Base-by-base conservation (phyloP, 2,888 invertebrate species). In the Callimorpha dominula region DNA sequence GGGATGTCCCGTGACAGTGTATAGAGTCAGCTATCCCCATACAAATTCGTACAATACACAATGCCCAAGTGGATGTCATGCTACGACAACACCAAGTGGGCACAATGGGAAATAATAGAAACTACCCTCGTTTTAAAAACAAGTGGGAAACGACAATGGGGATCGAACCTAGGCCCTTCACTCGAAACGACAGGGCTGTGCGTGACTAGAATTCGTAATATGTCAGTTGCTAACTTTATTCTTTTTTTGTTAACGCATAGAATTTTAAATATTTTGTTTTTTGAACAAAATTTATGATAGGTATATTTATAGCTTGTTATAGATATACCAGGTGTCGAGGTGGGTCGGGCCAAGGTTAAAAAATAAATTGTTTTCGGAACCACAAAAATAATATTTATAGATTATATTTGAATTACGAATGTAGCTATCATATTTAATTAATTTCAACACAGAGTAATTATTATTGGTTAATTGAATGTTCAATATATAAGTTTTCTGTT, bases 71-170 rank as follows among this genome's bases (percentile, higher is more conserved):
- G 91, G 88, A 94, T 94, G 94, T 94, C 95, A 92, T 90, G 90
- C 90, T 87, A 92, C 90, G 89, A 93, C 92, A 94, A 94, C 94
- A 94, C 88, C 88, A 90, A 90, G 90, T 86, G 82, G 85, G 87
- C 87, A 91, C 91, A 91, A 92, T 91, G 85, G 88, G 87, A 89
- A 94, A 95, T 94, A 95, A 94, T 94, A 91, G 92, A 94, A 95
- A 93, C 93, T 92, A 93, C 94, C 95, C 94, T 90, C 91, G 89
- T 90, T 93, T 94, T 93, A 92, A 94, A 93, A 94, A 94, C 94
- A 95, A 95, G 94, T 94, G 93, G 94, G 92, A 88, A 87, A 85
- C 84, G 79, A 86, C 94, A 95, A 94, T 95, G 85, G 93, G 92
- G 88, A 91, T 92, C 92, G 93, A 92, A 92, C 90, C 87, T 85